Conservation (phyloP, 2,113 vertebrate genomes). For the Sturnira hondurensis region DNA sequence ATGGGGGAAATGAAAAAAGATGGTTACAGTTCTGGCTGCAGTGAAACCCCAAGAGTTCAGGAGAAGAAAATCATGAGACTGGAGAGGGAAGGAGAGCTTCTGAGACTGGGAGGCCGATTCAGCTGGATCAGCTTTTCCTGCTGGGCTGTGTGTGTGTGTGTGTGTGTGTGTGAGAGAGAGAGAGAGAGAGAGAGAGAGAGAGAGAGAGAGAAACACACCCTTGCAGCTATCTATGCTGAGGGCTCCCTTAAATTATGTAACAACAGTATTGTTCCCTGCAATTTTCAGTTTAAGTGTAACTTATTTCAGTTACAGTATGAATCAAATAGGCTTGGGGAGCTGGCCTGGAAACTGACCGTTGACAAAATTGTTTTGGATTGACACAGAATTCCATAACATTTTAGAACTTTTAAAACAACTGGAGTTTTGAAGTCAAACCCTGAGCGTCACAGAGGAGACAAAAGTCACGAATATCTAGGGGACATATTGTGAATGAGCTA, state of each 20-base stretch:
- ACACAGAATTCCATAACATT: neutral
- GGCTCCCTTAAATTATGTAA: neutral
- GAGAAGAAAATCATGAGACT: neutral
- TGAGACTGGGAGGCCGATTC: neutral
- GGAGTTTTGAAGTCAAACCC: neutral
- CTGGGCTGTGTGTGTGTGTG: fast-evolving
- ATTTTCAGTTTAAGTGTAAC: conserved; percentile 1
- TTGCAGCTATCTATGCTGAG: neutral
- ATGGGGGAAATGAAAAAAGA: neutral
- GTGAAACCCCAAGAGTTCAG: neutral
- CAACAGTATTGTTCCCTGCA: neutral
- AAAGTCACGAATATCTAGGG: neutral
- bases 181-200: too few species aligned
- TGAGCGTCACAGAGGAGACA: neutral
- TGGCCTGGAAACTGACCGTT: neutral
- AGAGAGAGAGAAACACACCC: too few species aligned
- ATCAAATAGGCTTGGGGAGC: neutral
- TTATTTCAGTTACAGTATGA: neutral
- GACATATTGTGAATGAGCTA: neutral
- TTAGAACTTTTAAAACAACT: conserved; percentile 6
- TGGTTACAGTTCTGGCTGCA: neutral
- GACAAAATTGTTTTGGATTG: neutral
- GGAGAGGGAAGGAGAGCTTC: neutral
- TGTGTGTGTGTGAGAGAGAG: too few species aligned
- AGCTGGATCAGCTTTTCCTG: neutral